Evolutionary conservation across 2,888 invertebrate species (phyloP).

Genomic region (Agelastica alni): DNA sequence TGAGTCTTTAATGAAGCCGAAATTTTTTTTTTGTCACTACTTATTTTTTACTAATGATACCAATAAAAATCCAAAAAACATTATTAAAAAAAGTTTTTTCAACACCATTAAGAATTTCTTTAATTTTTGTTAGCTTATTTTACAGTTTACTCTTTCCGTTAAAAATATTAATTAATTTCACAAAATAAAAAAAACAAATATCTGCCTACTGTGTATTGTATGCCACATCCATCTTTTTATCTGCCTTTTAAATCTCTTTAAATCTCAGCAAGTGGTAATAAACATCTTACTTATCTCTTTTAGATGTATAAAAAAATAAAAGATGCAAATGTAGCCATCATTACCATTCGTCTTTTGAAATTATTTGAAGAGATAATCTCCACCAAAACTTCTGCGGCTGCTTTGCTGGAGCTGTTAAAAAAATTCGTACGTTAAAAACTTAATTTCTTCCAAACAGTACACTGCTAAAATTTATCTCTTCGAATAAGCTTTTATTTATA

Average conservation of each 20-base stretch:
- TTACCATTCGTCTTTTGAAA: slow-evolving; percentile 23
- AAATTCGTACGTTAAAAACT: slow-evolving; percentile 18
- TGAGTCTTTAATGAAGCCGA: too few species aligned
- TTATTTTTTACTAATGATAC: neutral
- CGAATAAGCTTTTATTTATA: too few species aligned
- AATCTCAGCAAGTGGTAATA: slow-evolving; percentile 18
- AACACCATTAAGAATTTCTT: too few species aligned
- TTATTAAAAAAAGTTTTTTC: too few species aligned
- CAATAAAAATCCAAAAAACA: too few species aligned
- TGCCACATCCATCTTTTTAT: slow-evolving; percentile 14
- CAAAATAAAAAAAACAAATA: neutral
- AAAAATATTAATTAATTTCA: neutral
- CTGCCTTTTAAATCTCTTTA: slow-evolving; percentile 7
- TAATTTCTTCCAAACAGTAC: slow-evolving; percentile 3
- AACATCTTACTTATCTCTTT: slow-evolving; percentile 18
- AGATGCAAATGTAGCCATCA: slow-evolving; percentile 20
- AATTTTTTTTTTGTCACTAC: too few species aligned
- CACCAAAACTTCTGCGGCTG: slow-evolving; percentile 7
- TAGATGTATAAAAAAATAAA: slow-evolving; percentile 21
- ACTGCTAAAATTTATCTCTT: neutral
- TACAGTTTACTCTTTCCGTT: too few species aligned
- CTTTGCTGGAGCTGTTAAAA: neutral
- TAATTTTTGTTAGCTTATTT: too few species aligned
- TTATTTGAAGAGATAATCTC: slow-evolving; percentile 23
- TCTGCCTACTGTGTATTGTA: slow-evolving; percentile 8